Evolutionary conservation across 1,140 invertebrate genomes (phyloP).

Genomic region (Sycophila sp.): DNA sequence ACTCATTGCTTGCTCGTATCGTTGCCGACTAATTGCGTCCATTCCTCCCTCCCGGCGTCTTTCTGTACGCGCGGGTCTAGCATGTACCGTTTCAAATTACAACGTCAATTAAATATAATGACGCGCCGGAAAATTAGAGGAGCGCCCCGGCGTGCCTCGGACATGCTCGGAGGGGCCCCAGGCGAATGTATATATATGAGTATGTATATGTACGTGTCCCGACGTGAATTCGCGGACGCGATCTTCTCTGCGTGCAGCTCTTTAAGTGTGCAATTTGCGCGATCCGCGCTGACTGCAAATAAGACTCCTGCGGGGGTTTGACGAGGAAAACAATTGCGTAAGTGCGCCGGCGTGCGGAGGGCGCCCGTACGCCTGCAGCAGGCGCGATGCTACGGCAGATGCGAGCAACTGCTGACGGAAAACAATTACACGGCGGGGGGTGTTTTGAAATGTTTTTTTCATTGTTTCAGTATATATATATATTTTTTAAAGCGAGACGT

Average conservation of each 20-base stretch:
- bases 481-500: too few species aligned
- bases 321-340: neutral
- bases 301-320: neutral
- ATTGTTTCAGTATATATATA: too few species aligned
- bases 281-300: neutral
- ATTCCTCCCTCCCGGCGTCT: neutral
- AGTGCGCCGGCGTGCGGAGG: too few species aligned
- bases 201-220: neutral
- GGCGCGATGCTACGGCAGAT: too few species aligned
- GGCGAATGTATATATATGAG: neutral
- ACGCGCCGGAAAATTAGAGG: slow-evolving; percentile 51
- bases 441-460: too few species aligned
- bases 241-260: neutral
- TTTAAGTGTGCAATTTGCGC: slow-evolving; percentile 3
- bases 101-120: slow-evolving; percentile 54
- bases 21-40: neutral
- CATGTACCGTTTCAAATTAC: slow-evolving; percentile 51
- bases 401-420: too few species aligned
- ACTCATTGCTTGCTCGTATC: neutral
- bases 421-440: too few species aligned
- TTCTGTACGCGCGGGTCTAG: neutral
- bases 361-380: too few species aligned
- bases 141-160: too few species aligned
- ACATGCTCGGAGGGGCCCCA: slow-evolving; percentile 31
- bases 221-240: slow-evolving; percentile 33